phyloP scores from a whole-genome alignment of 2,113 vertebrate species.

The Synodontis membranacea region DNA sequence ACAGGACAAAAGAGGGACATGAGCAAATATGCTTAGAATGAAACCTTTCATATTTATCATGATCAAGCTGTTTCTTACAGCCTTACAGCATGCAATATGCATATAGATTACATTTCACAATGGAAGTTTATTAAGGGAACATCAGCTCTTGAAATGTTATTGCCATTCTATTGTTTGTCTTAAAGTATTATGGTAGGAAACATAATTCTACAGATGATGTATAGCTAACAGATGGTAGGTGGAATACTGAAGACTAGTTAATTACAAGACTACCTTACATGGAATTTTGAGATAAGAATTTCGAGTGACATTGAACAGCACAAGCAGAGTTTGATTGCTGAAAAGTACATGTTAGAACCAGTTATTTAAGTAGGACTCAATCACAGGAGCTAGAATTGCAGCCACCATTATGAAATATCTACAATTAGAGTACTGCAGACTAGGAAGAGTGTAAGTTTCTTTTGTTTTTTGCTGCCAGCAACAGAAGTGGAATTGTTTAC shows the following conservation, averaged over 20 bases:
- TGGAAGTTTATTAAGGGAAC: slow-evolving; percentile 8
- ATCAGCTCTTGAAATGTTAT: neutral
- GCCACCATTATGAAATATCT: slow-evolving; percentile 60
- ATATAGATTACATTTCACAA: slow-evolving; percentile 21
- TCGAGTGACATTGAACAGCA: slow-evolving; percentile 12
- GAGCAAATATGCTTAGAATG: slow-evolving; percentile 33
- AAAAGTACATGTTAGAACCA: slow-evolving; percentile 51
- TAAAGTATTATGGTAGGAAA: slow-evolving; percentile 11
- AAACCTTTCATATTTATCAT: slow-evolving; percentile 20
- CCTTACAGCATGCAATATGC: neutral
- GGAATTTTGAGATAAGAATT: slow-evolving; percentile 24
- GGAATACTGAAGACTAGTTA: slow-evolving; percentile 26
- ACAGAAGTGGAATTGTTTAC: slow-evolving; percentile 40
- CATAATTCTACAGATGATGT: neutral
- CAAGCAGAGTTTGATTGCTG: slow-evolving; percentile 62
- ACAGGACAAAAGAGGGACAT: slow-evolving; percentile 38
- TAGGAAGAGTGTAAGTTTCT: slow-evolving; percentile 42
- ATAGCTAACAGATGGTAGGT: neutral
- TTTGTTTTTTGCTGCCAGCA: slow-evolving; percentile 50
- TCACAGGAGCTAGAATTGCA: slow-evolving; percentile 57
- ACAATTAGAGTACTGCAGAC: slow-evolving; percentile 53
- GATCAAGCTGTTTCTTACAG: neutral
- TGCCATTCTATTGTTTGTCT: slow-evolving; percentile 13
- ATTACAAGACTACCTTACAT: slow-evolving; percentile 16
- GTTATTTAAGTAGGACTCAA: slow-evolving; percentile 59